Base-by-base conservation (phyloP, 2,797 vertebrate species). In the Amblyraja radiata region DNA sequence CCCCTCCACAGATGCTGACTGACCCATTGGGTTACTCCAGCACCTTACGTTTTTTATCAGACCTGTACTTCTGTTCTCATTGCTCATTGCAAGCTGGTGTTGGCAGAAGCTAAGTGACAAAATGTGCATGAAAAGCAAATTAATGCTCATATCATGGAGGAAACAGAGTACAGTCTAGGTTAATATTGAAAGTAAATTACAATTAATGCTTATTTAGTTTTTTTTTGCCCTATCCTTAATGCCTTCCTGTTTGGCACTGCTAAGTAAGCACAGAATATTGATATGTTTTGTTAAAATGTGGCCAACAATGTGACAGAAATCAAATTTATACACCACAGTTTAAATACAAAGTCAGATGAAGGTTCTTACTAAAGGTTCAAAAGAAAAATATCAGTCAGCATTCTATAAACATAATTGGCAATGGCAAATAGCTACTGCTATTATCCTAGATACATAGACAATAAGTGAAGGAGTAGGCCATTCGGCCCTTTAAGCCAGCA, bases 141-240 rank as follows among this genome's bases (percentile, higher is more conserved):
- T 1, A 71, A 90, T 90, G 18, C 65, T 73, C 68, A 25, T 90
- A 32, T 73, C 65, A 46, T 36, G 32, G 32, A 90, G 18, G 39
- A 83, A 36, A n/a, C 25, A 14, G 32, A 13, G 86, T 65, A 28
- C 65, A 8, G 18, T 68, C 86, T 90, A 36, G n/a, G 28, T 90
- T 7, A 83, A 63, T n/a, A 63, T 73, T 90, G 65, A 90, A 36
- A 68, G 36, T 90, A 90, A 90, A 73, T 90, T 23, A 8, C 39
- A 90, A 21, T 90, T 88, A 88, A 88, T 88, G 61, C 6, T 16
- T 32, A 65, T 32, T 90, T 73, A 90, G 88, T 16, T n/a, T 65
- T 28, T 32, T 39, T 46, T 90, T 73, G 32, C 11, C 21, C 65
- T 90, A 23, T 13, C 39, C 7, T 46, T 90, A 65, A 36, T 73